phyloP scores from a whole-genome alignment of 2,888 invertebrate species.

The Clivina fossor region DNA sequence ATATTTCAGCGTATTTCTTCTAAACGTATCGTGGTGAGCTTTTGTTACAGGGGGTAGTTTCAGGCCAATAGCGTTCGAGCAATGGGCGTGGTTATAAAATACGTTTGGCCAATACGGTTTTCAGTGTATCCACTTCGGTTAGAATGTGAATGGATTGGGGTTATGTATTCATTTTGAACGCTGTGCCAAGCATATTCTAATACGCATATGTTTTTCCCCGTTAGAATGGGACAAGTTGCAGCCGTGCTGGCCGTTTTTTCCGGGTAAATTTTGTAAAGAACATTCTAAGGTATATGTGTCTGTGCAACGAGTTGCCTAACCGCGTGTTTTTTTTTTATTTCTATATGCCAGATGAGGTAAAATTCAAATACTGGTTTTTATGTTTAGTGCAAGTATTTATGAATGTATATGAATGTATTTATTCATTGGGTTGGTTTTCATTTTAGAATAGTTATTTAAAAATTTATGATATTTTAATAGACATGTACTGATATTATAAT shows the following conservation, averaged over 20 bases:
- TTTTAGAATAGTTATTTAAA: too few species aligned
- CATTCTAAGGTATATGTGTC: constrained; percentile 27
- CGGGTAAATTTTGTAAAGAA: constrained; percentile 23
- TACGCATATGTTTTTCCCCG: constrained; percentile 42
- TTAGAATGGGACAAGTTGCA: constrained; percentile 36
- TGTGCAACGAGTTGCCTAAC: too few species aligned
- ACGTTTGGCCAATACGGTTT: constrained; percentile 56
- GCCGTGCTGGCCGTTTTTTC: constrained; percentile 31
- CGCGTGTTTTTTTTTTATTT: constrained; percentile 29
- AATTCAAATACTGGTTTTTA: constrained; percentile 35
- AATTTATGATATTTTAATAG: too few species aligned
- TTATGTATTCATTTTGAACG: constrained; percentile 36
- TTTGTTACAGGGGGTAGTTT: constrained; percentile 52
- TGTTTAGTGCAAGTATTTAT: constrained; percentile 17
- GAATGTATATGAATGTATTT: too few species aligned
- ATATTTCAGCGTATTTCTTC: constrained; percentile 38
- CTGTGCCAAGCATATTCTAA: constrained; percentile 43
- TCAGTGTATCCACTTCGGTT: constrained; percentile 50
- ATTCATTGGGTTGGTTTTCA: too few species aligned
- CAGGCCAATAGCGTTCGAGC: constrained; percentile 53
- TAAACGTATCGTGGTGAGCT: constrained; percentile 53
- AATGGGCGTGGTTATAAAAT: constrained; percentile 52
- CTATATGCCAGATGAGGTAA: too few species aligned
- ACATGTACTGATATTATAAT: too few species aligned
- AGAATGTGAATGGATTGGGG: constrained; percentile 42